phyloP scores from a whole-genome alignment of 2,888 invertebrate genomes.

The Eremobia ochroleuca region DNA sequence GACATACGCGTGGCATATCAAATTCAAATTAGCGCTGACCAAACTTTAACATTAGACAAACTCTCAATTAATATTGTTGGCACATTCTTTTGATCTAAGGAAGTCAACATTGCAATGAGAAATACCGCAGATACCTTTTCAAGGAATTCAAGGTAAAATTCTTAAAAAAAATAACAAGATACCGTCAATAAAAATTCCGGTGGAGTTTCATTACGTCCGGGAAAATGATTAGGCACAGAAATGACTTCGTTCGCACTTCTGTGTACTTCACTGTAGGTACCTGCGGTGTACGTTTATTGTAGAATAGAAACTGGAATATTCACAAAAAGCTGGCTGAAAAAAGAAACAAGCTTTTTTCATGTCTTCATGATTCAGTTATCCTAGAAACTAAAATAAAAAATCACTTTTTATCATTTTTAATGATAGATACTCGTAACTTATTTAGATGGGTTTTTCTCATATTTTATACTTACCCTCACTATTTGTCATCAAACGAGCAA shows the following conservation, averaged over 20 bases:
- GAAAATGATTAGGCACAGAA: conserved; percentile 37
- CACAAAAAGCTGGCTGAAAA: not conserved
- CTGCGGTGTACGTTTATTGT: conserved; percentile 5
- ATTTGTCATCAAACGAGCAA: too few species aligned
- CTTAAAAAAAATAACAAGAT: conserved; percentile 42
- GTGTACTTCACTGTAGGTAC: conserved; percentile 24
- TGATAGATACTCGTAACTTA: not conserved
- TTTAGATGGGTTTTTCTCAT: too few species aligned
- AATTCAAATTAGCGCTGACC: conserved; percentile 42
- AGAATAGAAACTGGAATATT: conserved; percentile 6
- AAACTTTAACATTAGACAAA: conserved; percentile 27
- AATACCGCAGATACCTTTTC: conserved; percentile 29
- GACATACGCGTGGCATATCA: not conserved
- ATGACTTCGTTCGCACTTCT: conserved; percentile 36
- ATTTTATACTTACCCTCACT: too few species aligned
- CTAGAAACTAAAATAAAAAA: not conserved
- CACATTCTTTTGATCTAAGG: conserved; percentile 22
- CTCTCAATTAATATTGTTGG: conserved; percentile 43
- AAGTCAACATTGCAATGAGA: conserved; percentile 31
- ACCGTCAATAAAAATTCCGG: conserved; percentile 42
- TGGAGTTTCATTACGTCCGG: conserved; percentile 47
- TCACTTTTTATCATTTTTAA: not conserved
- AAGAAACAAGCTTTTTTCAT: not conserved
- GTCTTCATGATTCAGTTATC: not conserved
- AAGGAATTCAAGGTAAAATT: conserved; percentile 23